These are phyloP conservation scores for Hyperoplus immaculatus DNA, from an alignment of 2,797 vertebrate species.

Conservation along the genomic window DNA sequence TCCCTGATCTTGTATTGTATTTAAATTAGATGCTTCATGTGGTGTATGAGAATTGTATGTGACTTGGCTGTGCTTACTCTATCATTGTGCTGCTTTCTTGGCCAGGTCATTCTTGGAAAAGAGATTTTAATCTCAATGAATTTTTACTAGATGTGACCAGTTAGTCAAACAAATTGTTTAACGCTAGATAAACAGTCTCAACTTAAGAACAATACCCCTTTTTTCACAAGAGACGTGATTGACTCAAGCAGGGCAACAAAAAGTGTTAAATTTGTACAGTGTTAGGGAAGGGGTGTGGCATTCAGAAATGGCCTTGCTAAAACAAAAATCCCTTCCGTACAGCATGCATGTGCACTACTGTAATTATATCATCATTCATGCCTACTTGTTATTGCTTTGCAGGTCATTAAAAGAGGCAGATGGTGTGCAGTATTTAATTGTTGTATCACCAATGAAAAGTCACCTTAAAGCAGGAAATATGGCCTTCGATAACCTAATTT, in stretches of 20 bases:
- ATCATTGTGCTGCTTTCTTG: too few species aligned
- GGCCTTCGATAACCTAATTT: slow-evolving; percentile 21
- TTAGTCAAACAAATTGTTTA: too few species aligned
- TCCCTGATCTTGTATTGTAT: too few species aligned
- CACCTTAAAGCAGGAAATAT: slow-evolving; percentile 13
- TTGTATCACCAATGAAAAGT: slow-evolving; percentile 22
- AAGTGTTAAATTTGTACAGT: slow-evolving; percentile 1
- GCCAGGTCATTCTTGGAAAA: too few species aligned
- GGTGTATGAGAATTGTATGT: too few species aligned
- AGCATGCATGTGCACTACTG: not conserved
- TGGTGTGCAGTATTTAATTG: not conserved
- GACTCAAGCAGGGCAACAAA: slow-evolving; percentile 16
- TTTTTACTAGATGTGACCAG: too few species aligned
- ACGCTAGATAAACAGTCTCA: not conserved
- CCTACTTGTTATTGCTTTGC: not conserved
- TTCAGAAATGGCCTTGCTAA: not conserved
- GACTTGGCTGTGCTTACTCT: too few species aligned
- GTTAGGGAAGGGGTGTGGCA: not conserved
- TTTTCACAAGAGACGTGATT: slow-evolving; percentile 15
- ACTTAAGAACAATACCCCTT: slow-evolving; percentile 28
- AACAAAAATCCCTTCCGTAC: not conserved
- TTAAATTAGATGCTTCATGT: too few species aligned
- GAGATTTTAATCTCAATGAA: too few species aligned
- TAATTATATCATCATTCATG: not conserved
- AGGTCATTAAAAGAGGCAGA: slow-evolving; percentile 27